Evolutionary conservation across 2,113 vertebrate genomes (phyloP).

Genomic region (Peromyscus leucopus): DNA sequence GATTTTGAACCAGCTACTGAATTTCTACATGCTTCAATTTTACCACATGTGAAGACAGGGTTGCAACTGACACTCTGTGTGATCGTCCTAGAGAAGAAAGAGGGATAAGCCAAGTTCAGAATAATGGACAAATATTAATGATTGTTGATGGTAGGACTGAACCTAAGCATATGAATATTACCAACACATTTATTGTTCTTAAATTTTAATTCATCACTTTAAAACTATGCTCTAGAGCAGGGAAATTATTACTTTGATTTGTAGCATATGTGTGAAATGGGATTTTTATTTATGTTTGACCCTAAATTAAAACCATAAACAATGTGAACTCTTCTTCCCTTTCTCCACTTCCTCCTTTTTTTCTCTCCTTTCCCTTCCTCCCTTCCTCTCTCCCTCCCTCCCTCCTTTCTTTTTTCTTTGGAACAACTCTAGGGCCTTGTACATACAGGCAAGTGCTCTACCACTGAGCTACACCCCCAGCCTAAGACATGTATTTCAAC

Average conservation of each 20-base stretch:
- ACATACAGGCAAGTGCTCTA: not conserved
- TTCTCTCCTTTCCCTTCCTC: not conserved
- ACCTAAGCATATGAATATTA: not conserved
- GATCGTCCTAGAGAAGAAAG: not conserved
- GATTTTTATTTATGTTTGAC: not conserved
- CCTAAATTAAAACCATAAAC: not conserved
- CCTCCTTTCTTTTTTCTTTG: not conserved
- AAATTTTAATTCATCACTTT: slow-evolving; percentile 34
- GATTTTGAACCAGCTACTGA: not conserved
- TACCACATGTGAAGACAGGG: not conserved
- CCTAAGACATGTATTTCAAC: not conserved
- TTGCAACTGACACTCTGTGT: not conserved
- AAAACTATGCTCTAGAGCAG: slow-evolving; percentile 2
- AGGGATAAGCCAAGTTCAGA: not conserved
- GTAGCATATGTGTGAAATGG: not conserved
- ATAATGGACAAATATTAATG: not conserved
- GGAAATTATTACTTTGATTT: not conserved
- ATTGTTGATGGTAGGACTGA: not conserved
- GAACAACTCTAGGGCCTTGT: not conserved
- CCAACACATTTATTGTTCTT: not conserved
- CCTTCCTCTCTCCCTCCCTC: too few species aligned
- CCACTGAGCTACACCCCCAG: not conserved
- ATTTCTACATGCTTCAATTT: not conserved
- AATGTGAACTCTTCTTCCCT: not conserved
- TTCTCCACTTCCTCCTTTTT: not conserved